Conservation (phyloP, 2,888 invertebrate genomes). For the Drosophila meridionalis region DNA sequence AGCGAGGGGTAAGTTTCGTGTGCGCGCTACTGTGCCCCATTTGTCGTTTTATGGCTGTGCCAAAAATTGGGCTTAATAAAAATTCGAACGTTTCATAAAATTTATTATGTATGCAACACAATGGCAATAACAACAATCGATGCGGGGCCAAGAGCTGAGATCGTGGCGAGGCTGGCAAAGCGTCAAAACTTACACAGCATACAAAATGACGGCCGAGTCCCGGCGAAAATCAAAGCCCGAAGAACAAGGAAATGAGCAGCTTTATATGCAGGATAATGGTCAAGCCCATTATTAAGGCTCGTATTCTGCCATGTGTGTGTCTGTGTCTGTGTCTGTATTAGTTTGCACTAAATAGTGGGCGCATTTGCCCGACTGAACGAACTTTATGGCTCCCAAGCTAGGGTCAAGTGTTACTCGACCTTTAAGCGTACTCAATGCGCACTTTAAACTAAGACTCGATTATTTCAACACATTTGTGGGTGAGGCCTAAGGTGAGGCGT, state of each 20-base stretch:
- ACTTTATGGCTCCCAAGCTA: constrained; percentile 27
- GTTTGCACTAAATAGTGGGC: constrained; percentile 31
- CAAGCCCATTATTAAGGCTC: constrained; percentile 68
- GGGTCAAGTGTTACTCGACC: constrained; percentile 13
- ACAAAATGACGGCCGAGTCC: constrained; percentile 36
- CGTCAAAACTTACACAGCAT: constrained; percentile 51
- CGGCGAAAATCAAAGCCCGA: constrained; percentile 44
- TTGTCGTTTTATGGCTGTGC: constrained; percentile 68
- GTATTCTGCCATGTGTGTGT: constrained; percentile 21
- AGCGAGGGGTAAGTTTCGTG: constrained; percentile 38
- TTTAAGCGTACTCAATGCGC: constrained; percentile 3
- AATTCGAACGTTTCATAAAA: constrained; percentile 80
- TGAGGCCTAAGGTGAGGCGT: background rate
- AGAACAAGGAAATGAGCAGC: constrained; percentile 71
- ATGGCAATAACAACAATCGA: constrained; percentile 61
- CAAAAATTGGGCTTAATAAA: constrained; percentile 78
- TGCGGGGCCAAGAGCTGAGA: constrained; percentile 35
- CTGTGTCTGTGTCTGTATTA: background rate
- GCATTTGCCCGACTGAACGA: constrained; percentile 19
- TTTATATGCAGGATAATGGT: constrained; percentile 79
- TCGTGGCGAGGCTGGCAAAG: constrained; percentile 28
- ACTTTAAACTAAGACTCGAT: constrained; percentile 11
- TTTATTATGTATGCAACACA: constrained; percentile 79
- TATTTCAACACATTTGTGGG: background rate
- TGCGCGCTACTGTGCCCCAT: constrained; percentile 30